Conservation (phyloP, 37 sponge, comb jelly and placozoan species). For the Halichondria panicea region DNA sequence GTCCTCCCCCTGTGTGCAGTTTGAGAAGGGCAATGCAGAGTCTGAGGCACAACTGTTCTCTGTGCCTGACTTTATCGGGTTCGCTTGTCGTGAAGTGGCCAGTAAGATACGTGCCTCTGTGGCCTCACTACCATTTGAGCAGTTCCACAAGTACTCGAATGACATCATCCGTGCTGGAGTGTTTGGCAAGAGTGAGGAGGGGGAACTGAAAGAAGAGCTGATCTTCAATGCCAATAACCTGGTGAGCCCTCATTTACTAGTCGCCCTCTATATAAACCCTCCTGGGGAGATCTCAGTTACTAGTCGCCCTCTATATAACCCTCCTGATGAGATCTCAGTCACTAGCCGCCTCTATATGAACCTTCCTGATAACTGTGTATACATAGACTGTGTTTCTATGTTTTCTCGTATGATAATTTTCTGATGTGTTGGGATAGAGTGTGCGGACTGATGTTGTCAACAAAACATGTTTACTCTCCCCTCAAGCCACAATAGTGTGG, state of each 20-base stretch:
- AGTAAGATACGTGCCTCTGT: conserved; percentile 82
- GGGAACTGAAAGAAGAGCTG: conserved; percentile 44
- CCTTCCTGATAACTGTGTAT: too few species aligned
- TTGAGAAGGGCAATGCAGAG: conserved; percentile 42
- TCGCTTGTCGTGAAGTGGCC: conserved; percentile 88
- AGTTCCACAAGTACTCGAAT: conserved; percentile 89
- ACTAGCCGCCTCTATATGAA: too few species aligned
- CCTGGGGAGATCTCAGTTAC: too few species aligned
- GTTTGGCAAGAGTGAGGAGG: conserved; percentile 79
- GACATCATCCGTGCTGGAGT: conserved; percentile 78
- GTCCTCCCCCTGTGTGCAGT: conserved; percentile 7
- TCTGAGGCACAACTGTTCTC: conserved; percentile 73
- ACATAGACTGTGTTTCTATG: too few species aligned
- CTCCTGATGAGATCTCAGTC: too few species aligned
- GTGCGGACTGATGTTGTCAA: too few species aligned
- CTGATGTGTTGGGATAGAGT: too few species aligned
- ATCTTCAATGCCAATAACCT: conserved; percentile 84
- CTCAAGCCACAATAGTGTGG: background rate
- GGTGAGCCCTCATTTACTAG: conserved; percentile 65
- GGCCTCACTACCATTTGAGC: conserved; percentile 85
- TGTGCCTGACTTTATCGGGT: conserved; percentile 96
- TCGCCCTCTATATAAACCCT: too few species aligned
- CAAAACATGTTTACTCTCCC: too few species aligned
- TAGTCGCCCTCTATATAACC: too few species aligned
- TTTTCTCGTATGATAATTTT: too few species aligned